Evolutionary conservation across 2,113 vertebrate species (phyloP), one percentile per base, ranked within the genome.

Genomic region (Sylvilagus bachmani): DNA sequence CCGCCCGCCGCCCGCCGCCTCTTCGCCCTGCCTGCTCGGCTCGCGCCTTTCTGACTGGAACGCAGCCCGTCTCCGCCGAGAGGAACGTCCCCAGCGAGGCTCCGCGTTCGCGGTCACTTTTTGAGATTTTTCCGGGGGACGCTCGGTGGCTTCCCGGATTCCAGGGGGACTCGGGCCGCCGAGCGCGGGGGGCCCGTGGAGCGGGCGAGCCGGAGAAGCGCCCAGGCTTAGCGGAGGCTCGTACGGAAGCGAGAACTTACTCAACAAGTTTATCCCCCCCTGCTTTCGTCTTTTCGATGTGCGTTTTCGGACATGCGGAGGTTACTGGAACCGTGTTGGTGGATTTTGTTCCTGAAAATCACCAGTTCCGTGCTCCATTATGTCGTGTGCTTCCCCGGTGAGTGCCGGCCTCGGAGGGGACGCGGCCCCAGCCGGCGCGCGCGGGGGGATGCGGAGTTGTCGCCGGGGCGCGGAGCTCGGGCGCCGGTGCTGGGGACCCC

Each of bases 251-350:
- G 75, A 98, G 97, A 99, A 98, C 97, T 99, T 97, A 99, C 97
- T 98, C 98, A 98, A 98, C 98, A 99, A 98, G 96, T 98, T 98
- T 96, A 95, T 44, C 6, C 88, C 98, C 97, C 89, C 95, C 98
- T 98, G 98, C 97, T 92, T 95, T 92, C 97, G 93, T 95, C 98
- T 98, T 98, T 99, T 99, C 98, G 98, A 99, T 99, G 99, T 98
- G 99, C 98, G 98, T 98, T 98, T 98, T 98, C 97, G 98, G 98
- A 98, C 99, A 99, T 99, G 99, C 99, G 99, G 99, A 99, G 98
- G 98, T 98, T 99, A 98, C 99, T 99, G 99, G 99, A 98, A 98
- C 98, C 99, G 98, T 99, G 99, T 98, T 99, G 99, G 99, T 99
- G 99, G 99, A 99, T 99, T 99, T 98, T 99, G 98, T 99, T 98